Base-by-base conservation (phyloP, 2,797 vertebrate genomes). In the Loris lydekkerianus region DNA sequence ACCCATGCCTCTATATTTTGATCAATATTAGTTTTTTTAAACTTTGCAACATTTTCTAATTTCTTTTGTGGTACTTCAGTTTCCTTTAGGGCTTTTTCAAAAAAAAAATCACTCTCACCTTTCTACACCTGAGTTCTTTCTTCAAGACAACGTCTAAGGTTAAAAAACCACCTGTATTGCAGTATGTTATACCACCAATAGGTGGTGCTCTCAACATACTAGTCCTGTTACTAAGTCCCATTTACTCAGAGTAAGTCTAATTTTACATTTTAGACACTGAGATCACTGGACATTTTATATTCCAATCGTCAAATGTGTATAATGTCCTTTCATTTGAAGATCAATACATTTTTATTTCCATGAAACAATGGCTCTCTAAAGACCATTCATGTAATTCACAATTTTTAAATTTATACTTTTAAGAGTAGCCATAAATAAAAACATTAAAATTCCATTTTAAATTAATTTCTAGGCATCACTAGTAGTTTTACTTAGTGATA, bases 161-260 rank as follows among this genome's bases (percentile, higher is more conserved):
- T 40, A 56, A 56, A 76, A 77, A 56, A 76, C 72, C 37, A 80
- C 27, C 25, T 69, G 53, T 15, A 40, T 11, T 91, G 84, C 61
- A 94, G 56, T 89, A 73, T 37, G 49, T 25, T 0, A 5, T 25
- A 37, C 1, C 1, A 91, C 89, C 97, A 85, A 78, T 25, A 97
- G 96, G 73, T 91, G 91, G 93, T 89, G 49, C 14, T 65, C 61
- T 58, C n/a, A 90, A 89, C 85, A 93, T 43, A 49, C 21, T 18
- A 85, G 18, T 75, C 13, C 7, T 7, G 14, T 75, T 75, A 43
- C 27, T 25, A 75, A 46, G 7, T 58, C 53, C 31, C 17, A 67
- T 67, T 67, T 89, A 53, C 25, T 91, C 53, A 69, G 8, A 75
- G 23, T 86, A 77, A 70, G 53, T 86, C 34, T 89, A 61, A 76